Base-by-base conservation (phyloP, 2,888 invertebrate species). In the Tineola bisselliella region DNA sequence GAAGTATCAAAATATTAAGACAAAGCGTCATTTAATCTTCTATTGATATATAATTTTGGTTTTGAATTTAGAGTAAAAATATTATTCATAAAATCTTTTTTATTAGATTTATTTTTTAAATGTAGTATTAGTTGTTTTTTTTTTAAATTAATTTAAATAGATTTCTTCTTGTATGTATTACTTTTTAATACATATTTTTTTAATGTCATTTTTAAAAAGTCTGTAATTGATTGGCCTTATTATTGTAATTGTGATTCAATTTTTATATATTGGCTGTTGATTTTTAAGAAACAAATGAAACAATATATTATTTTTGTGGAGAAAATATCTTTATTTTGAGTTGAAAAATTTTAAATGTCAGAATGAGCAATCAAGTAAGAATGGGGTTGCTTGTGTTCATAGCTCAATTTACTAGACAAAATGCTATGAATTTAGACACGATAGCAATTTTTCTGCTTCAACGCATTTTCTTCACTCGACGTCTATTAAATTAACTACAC, bases 401-500 rank as follows among this genome's bases (percentile, higher is more conserved):
- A 44, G 44, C 44, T 62, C 62, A 56, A 62, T 60, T 48, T 60
- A 43, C 18, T 11, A 62, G 60, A 62, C 25, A 56, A 57, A 62
- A 57, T 60, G 60, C 58, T 58, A 33, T 15, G 58, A 60, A 62
- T 60, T 60, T 48, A 56, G 56, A 19, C 60, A 52, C 30, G 59
- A 52, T 33, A 6, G 62, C 59, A 18, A 52, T 19, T 59, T 62
- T 62, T 59, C 48, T 59, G 52, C 59, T 62, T 38, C 52, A 11
- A 25, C 44, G 59, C 44, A 58, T 25, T 17, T 43, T 25, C 43
- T 25, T 44, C 61, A 61, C 48, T 43, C 30, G 58, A 58, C 44
- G 44, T 56, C 56, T 30, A 56, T 56, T 56, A 56, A 6, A 56
- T 56, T 56, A 56, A 56, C 6, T 56, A 56, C 17, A 56, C 5